Evolutionary conservation across 53 echinoderm and acorn worm species (phyloP), one percentile per base, ranked within the genome.

Genomic region (Echinometra lucunter): DNA sequence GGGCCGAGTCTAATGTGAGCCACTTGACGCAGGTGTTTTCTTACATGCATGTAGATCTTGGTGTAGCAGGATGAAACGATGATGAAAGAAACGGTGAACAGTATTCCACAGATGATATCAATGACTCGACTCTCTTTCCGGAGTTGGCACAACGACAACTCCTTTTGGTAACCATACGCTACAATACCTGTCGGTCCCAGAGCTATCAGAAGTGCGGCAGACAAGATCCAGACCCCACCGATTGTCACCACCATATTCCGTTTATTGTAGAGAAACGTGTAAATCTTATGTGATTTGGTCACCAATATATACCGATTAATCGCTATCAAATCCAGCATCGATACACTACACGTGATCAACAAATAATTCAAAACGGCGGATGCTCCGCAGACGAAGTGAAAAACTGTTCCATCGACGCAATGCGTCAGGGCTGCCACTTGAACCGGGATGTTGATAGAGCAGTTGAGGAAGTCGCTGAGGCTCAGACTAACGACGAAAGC

Each of bases 281-380:
- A 93, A 6, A 93, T 37, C 23, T 23, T 34, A 19, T 57, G 93
- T 21, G 93, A 93, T 27, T 80, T 75, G 35, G 93, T 93, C 58
- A 93, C 15, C 12, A 93, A 57, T 38, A 93, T 57, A 42, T 53
- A 93, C 12, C 93, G 37, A 40, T 93, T 93, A 17, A 93, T 93
- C 16, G 93, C 93, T 28, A 93, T 93, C 78, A 93, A 80, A 57
- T 93, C 93, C 0, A 93, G 58, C 93, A 93, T 93, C 3, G 58
- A 56, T 56, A 93, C 81, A 42, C 80, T 80, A 40, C 93, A 93
- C 21, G 93, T 93, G 81, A 93, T 93, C 18, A 93, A 38, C 12
- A 57, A 37, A 60, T 93, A 93, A 57, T 80, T 93, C 30, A 93
- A 44, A 47, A 93, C 57, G 30, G 78, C 93, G 19, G 93, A 80